phyloP scores from a whole-genome alignment of 2,113 vertebrate species.

The Nothocercus nigrocapillus region DNA sequence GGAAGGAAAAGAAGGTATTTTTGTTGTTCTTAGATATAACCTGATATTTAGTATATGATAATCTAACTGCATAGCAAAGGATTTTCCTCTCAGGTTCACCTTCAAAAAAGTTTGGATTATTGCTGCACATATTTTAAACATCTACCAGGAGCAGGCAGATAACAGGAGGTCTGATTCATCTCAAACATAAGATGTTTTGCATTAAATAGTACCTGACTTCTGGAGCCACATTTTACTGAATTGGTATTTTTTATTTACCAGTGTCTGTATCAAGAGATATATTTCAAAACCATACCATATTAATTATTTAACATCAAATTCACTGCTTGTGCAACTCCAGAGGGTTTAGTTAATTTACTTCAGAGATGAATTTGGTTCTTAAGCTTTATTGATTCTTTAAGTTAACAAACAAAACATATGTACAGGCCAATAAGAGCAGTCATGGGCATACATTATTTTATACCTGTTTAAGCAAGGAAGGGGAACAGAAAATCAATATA shows the following conservation, averaged over 20 bases:
- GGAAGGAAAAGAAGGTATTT: neutral
- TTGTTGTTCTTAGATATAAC: conserved; percentile 1
- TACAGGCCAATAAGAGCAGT: neutral
- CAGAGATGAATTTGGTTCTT: neutral
- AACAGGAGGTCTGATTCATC: neutral
- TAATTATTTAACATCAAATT: conserved; percentile 14
- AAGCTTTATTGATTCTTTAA: conserved; percentile 9
- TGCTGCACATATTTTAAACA: neutral
- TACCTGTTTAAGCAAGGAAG: neutral
- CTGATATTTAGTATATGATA: neutral
- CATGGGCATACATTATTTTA: neutral
- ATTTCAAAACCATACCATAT: neutral
- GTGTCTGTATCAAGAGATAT: neutral
- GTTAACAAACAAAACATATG: neutral
- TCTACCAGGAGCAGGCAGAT: neutral
- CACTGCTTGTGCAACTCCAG: neutral
- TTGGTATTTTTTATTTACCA: neutral
- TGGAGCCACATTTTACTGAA: neutral
- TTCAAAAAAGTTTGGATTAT: neutral
- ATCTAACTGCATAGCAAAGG: neutral
- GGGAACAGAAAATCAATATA: conserved; percentile 10
- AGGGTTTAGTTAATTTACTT: neutral
- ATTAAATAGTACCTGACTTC: neutral
- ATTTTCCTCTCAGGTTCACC: neutral
- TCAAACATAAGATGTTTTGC: neutral